These are phyloP conservation scores for Pseudolaguvia tuberculata DNA, from an alignment of 2,113 vertebrate genomes.

Conservation along the genomic window DNA sequence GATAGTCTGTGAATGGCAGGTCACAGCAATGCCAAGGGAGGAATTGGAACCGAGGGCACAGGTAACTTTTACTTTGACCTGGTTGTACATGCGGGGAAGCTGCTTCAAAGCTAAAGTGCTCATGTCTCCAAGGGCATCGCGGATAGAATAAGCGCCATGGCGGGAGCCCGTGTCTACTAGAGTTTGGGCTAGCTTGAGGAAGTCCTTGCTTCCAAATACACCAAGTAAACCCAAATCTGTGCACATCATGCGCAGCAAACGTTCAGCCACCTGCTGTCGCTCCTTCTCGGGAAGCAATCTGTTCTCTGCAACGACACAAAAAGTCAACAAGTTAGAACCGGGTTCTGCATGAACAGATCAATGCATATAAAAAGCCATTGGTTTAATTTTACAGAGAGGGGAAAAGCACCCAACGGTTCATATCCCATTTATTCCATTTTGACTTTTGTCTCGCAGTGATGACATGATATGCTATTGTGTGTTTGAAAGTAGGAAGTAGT, in stretches of 20 bases:
- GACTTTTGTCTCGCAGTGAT: no score
- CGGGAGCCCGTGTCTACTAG: slow-evolving; percentile 92
- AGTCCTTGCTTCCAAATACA: slow-evolving; percentile 89
- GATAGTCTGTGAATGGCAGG: slow-evolving; percentile 88
- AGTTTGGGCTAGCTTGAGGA: slow-evolving; percentile 93
- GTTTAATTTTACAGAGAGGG: neutral
- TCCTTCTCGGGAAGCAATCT: slow-evolving; percentile 92
- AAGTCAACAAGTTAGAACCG: neutral
- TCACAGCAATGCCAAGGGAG: slow-evolving; percentile 91
- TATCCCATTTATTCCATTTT: no score
- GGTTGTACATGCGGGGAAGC: slow-evolving; percentile 97
- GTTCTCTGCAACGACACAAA: slow-evolving; percentile 68
- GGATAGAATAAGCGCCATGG: slow-evolving; percentile 91
- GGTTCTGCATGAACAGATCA: neutral
- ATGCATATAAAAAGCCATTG: neutral
- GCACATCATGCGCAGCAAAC: slow-evolving; percentile 91
- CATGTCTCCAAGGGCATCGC: slow-evolving; percentile 90
- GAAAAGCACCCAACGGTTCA: neutral
- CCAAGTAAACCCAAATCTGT: slow-evolving; percentile 86
- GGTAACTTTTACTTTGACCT: slow-evolving; percentile 98
- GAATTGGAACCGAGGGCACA: slow-evolving; percentile 91
- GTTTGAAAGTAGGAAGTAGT: no score
- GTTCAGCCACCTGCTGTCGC: slow-evolving; percentile 91
- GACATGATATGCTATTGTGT: no score
- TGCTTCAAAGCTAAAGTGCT: slow-evolving; percentile 90